phyloP scores from a whole-genome alignment of 2,888 invertebrate genomes.

The Drosophila prostipennis region DNA sequence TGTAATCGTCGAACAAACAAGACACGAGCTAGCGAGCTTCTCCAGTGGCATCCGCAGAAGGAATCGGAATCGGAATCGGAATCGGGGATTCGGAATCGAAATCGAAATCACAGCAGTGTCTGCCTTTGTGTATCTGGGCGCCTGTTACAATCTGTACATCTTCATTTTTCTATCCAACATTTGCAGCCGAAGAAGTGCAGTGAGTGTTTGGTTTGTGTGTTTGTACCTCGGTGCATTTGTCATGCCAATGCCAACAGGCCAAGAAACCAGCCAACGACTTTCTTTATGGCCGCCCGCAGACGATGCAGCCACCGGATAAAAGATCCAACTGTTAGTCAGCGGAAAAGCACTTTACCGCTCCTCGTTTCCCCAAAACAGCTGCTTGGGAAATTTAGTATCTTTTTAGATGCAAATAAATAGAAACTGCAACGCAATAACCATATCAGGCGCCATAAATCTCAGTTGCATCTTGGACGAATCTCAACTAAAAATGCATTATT shows the following conservation, averaged over 20 bases:
- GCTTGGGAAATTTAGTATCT: slow-evolving; percentile 38
- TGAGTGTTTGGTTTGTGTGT: background rate
- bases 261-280: slow-evolving; percentile 32
- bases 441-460: slow-evolving; percentile 35
- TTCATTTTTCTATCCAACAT: slow-evolving; percentile 76
- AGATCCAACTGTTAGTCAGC: slow-evolving; percentile 13
- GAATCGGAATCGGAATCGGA: background rate
- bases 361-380: slow-evolving; percentile 32
- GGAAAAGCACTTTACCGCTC: slow-evolving; percentile 31
- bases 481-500: slow-evolving; percentile 13
- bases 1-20: slow-evolving; percentile 39
- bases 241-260: slow-evolving; percentile 27
- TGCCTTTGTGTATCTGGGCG: slow-evolving; percentile 58
- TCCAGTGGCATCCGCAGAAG: slow-evolving; percentile 52
- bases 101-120: slow-evolving; percentile 1
- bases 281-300: slow-evolving; percentile 37
- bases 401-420: slow-evolving; percentile 34
- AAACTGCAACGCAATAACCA: slow-evolving; percentile 29
- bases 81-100: slow-evolving; percentile 1
- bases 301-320: slow-evolving; percentile 33
- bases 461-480: slow-evolving; percentile 11
- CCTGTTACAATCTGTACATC: slow-evolving; percentile 81
- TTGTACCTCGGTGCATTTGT: slow-evolving; percentile 38
- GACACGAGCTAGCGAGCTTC: slow-evolving; percentile 34
- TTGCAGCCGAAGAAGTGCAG: slow-evolving; percentile 33